A percentile compares a stretch with the other conserved stretches of the same genome.
Evolutionary conservation across 92 coral and sea anemone species (phyloP).

Genomic region (Palythoa grandis): DNA sequence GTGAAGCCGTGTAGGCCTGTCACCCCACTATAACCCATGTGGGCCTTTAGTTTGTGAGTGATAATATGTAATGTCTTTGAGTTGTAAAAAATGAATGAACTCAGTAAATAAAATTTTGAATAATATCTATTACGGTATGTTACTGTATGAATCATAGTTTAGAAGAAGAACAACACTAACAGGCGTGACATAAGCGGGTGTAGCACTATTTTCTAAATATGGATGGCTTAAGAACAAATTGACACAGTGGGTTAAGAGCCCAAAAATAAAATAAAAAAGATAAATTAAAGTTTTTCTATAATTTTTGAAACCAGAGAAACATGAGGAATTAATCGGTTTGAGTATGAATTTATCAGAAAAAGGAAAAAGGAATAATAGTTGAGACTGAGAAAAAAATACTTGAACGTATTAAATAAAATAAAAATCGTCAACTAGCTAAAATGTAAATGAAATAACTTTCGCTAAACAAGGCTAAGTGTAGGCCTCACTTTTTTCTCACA

Average conservation of each 20-base stretch:
- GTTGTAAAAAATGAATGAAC: not conserved
- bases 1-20: too few relatives aligned
- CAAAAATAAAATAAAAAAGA: not conserved
- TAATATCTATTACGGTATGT: not conserved
- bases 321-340: constrained; percentile 3
- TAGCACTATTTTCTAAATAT: not conserved
- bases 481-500: constrained; percentile 10
- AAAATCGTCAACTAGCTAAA: not conserved
- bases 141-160: not conserved
- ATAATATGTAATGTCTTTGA: not conserved
- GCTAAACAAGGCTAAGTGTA: not conserved
- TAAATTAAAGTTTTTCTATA: not conserved
- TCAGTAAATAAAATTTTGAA: not conserved
- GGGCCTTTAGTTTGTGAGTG: not conserved
- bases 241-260: not conserved
- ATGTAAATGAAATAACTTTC: not conserved
- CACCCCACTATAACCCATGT: not conserved
- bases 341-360: constrained; percentile 2
- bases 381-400: not conserved
- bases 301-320: not conserved
- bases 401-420: not conserved
- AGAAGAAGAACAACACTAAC: not conserved
- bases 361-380: not conserved
- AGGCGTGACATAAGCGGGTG: not conserved
- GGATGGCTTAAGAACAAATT: not conserved